Conservation (phyloP, 2,888 invertebrate genomes). For the Synanthedon myopaeformis region DNA sequence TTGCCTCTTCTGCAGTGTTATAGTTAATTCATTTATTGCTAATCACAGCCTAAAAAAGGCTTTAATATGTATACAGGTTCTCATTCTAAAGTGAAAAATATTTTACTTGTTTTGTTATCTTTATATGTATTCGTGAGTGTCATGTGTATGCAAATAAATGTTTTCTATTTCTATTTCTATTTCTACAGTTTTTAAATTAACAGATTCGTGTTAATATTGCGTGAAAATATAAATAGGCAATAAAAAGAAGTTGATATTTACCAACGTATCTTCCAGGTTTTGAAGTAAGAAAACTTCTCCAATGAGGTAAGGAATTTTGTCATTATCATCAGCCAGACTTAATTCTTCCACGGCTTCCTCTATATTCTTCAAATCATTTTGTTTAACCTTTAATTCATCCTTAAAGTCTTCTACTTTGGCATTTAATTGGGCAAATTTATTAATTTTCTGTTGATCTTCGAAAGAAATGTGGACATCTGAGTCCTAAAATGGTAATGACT, state of each 20-base stretch:
- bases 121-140: too few relatives aligned
- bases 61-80: too few relatives aligned
- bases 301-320: constrained; percentile 83
- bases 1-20: too few relatives aligned
- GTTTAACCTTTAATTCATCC: constrained; percentile 86
- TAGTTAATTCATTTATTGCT: too few relatives aligned
- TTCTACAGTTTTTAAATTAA: too few relatives aligned
- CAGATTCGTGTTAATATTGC: background rate
- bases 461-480: constrained; percentile 93
- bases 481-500: constrained; percentile 64
- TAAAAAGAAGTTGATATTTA: constrained; percentile 27
- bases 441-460: constrained; percentile 98
- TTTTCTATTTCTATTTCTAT: too few relatives aligned
- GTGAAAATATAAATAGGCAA: background rate
- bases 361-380: constrained; percentile 91
- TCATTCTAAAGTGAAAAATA: too few relatives aligned
- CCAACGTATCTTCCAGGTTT: constrained; percentile 80
- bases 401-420: constrained; percentile 92
- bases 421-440: constrained; percentile 94
- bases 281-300: constrained; percentile 92
- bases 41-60: too few relatives aligned
- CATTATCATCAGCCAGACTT: constrained; percentile 79
- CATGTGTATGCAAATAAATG: too few relatives aligned
- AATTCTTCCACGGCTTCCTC: constrained; percentile 94
- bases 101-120: too few relatives aligned